Conservation (phyloP, 1,140 invertebrate genomes). For the Pomacea maculata region DNA sequence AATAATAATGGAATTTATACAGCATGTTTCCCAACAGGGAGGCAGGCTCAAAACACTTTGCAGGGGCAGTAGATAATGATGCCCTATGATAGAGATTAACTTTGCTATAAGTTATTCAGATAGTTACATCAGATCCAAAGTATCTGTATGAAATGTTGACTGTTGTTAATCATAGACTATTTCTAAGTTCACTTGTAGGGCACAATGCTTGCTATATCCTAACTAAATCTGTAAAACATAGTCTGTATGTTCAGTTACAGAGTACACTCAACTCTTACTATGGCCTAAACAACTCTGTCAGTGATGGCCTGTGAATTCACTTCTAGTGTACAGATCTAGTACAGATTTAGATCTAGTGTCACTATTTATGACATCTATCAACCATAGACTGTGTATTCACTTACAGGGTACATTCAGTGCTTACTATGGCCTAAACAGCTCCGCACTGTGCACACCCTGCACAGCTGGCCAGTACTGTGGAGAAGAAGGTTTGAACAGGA, state of each 20-base stretch:
- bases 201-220: constrained; percentile 52
- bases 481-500: constrained; percentile 47
- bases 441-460: constrained; percentile 47
- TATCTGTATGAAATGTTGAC: too few species aligned
- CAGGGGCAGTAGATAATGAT: too few species aligned
- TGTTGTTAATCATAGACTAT: too few species aligned
- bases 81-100: too few species aligned
- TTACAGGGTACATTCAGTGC: constrained; percentile 58
- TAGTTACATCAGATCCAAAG: too few species aligned
- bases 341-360: too few species aligned
- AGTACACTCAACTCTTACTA: constrained; percentile 55
- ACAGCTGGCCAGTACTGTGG: constrained; percentile 53
- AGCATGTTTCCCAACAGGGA: not conserved
- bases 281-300: constrained; percentile 38
- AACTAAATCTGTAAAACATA: constrained; percentile 8
- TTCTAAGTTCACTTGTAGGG: constrained; percentile 39
- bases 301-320: too few species aligned
- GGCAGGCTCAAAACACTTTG: too few species aligned
- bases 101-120: too few species aligned
- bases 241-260: constrained; percentile 29
- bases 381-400: not conserved
- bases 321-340: too few species aligned
- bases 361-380: too few species aligned
- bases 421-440: constrained; percentile 44
- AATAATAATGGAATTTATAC: not conserved